Evolutionary conservation across 1,140 invertebrate genomes (phyloP), one percentile per base, ranked within the genome.

Genomic region (Tachypleus tridentatus): DNA sequence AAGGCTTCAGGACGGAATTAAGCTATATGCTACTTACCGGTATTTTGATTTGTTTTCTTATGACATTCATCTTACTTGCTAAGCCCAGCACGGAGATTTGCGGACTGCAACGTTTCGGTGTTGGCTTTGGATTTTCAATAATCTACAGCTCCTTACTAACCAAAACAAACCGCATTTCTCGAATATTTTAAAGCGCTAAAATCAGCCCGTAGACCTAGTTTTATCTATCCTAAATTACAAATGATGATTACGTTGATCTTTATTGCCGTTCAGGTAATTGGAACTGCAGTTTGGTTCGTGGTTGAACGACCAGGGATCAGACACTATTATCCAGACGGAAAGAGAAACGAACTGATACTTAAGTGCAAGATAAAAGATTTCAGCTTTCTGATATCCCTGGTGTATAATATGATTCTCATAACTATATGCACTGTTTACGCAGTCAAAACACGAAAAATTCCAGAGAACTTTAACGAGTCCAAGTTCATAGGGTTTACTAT

Each of bases 181-280:
- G n/a, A 84, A 9, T 85, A 85, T 71, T 79, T 82, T 71, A 79
- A 79, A 61, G 85, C 79, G 54, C 81, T 84, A 7, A 80, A 81
- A 67, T 84, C 85, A 9, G 84, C 85, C 3, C 79, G 84, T 58
- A 73, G 86, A 59, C 86, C 86, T 0, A 81, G 80, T 49, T 89
- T 85, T 73, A 88, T 89, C 69, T 87, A 85, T 72, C 87, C 87
- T 4, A 82, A 83, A 66, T 87, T 86, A 3, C 87, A 89, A 74
- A 81, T 89, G 54, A 80, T 83, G 67, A 85, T 88, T 67, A 82
- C 84, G 29, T 78, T 76, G 11, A 80, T 82, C 49, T 74, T 87
- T 10, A 83, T 87, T 61, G 78, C 80, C 51, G 77, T 82, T 61
- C 82, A 81, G 72, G 71, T 81, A 49, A 69, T 78, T 52, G 76